Evolutionary conservation across 2,797 vertebrate species (phyloP).

Genomic region (Heteromormyrus szaboi): DNA sequence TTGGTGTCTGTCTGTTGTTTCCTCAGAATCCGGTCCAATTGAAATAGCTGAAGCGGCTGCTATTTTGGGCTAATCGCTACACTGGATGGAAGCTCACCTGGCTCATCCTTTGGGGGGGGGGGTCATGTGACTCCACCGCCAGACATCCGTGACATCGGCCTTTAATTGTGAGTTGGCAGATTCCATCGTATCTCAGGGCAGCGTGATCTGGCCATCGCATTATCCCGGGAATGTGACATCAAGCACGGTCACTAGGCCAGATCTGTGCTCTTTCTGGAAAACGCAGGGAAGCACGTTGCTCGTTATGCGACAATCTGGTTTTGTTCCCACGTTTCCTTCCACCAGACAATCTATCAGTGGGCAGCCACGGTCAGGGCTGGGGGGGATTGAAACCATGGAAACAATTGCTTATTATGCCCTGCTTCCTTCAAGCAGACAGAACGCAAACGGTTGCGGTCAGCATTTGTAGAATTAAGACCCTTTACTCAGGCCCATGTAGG

Average conservation of each 20-base stretch:
- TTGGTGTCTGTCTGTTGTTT: slow-evolving; percentile 4
- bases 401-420: slow-evolving; percentile 15
- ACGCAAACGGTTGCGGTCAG: not conserved
- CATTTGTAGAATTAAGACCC: not conserved
- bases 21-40: not conserved
- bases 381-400: not conserved
- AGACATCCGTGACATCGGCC: not conserved
- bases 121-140: not conserved
- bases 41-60: not conserved
- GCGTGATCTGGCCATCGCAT: not conserved
- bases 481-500: not conserved
- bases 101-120: not conserved
- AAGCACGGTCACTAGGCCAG: not conserved
- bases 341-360: not conserved
- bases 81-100: not conserved
- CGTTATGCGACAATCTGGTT: slow-evolving; percentile 5
- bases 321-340: slow-evolving; percentile 21
- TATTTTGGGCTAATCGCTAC: slow-evolving; percentile 1
- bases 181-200: not conserved
- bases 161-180: not conserved
- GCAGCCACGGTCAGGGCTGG: not conserved
- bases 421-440: not conserved
- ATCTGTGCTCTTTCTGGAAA: not conserved
- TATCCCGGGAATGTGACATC: not conserved
- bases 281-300: not conserved